Conservation (phyloP, 2,888 invertebrate species). For the Eutolmus rufibarbis region DNA sequence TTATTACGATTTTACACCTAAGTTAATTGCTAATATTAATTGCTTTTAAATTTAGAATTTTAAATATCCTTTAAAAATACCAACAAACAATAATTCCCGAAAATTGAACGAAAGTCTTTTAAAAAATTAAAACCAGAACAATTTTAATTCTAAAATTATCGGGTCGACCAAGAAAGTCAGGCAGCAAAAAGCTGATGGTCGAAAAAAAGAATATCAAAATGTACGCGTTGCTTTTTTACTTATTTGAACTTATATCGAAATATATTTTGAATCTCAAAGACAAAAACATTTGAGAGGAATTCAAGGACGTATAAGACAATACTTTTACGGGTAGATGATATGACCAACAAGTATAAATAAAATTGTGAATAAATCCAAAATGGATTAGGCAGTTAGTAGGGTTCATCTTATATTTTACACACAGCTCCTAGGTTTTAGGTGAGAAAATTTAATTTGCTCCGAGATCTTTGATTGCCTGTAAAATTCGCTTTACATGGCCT, state of each 20-base stretch:
- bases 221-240: neutral
- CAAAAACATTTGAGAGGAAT: neutral
- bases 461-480: constrained; percentile 89
- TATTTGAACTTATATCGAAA: neutral
- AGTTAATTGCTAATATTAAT: neutral
- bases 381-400: neutral
- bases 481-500: constrained; percentile 93
- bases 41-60: constrained; percentile 39
- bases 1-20: neutral
- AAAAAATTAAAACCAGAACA: neutral
- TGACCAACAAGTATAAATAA: neutral
- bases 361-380: neutral
- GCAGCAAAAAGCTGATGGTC: neutral
- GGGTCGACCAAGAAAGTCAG: neutral
- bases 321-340: neutral
- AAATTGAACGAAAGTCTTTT: neutral
- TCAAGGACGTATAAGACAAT: neutral
- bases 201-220: neutral
- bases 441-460: constrained; percentile 55
- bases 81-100: neutral
- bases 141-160: neutral
- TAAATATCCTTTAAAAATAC: neutral
- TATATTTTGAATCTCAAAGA: neutral
- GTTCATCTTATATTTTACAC: neutral
- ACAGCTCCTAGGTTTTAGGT: neutral